Conservation (phyloP, 2,888 invertebrate genomes). For the Ichneumoninae sp. region DNA sequence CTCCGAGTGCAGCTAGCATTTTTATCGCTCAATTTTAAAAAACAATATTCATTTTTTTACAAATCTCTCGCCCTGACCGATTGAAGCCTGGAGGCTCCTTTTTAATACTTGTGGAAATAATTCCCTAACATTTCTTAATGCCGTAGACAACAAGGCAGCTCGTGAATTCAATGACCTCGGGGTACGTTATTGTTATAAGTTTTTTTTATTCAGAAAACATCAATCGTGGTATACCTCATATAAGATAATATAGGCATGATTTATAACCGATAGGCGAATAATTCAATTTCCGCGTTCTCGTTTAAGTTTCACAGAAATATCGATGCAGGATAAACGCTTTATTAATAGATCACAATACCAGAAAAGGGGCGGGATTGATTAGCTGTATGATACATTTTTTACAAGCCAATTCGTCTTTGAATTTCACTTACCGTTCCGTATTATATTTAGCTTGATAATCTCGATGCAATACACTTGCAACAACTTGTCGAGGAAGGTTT, state of each 20-base stretch:
- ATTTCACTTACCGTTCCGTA: background rate
- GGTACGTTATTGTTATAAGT: background rate
- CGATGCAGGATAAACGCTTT: background rate
- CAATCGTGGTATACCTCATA: background rate
- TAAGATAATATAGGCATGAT: background rate
- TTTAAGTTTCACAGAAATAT: background rate
- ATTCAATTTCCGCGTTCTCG: background rate
- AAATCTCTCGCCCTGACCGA: background rate
- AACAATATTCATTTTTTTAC: constrained; percentile 4
- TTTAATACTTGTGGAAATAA: background rate
- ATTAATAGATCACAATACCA: too few species aligned
- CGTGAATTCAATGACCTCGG: background rate
- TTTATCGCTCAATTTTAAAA: background rate
- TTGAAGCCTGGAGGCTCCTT: background rate
- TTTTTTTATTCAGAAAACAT: background rate
- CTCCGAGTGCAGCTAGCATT: background rate
- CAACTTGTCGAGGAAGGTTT: background rate
- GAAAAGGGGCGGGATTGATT: background rate
- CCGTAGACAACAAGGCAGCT: background rate
- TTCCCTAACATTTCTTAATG: background rate
- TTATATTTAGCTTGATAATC: background rate
- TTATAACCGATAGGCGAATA: background rate
- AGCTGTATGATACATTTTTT: background rate
- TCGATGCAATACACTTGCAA: constrained; percentile 1
- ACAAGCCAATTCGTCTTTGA: background rate